These are phyloP conservation scores for Troilus luridus DNA, from an alignment of 2,888 invertebrate species.

Conservation along the genomic window DNA sequence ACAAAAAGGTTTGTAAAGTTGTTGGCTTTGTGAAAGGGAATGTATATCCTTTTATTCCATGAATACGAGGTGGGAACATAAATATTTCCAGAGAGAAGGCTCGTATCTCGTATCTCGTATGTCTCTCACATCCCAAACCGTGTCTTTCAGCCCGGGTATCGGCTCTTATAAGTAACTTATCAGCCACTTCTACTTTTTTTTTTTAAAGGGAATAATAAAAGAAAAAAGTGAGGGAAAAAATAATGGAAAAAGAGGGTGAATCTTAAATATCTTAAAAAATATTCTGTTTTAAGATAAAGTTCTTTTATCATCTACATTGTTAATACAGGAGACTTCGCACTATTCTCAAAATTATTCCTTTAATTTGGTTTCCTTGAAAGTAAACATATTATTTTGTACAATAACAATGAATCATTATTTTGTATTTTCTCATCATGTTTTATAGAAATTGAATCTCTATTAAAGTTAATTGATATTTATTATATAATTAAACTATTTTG, in stretches of 20 bases:
- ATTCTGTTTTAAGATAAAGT: neutral
- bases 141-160: neutral
- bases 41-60: slow-evolving; percentile 12
- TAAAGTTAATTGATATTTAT: too few relatives aligned
- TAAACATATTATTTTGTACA: too few relatives aligned
- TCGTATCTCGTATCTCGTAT: neutral
- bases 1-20: neutral
- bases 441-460: too few relatives aligned
- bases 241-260: too few relatives aligned
- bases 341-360: too few relatives aligned
- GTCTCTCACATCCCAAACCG: neutral
- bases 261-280: neutral
- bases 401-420: too few relatives aligned
- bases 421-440: too few relatives aligned
- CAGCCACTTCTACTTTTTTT: neutral
- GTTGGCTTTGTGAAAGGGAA: slow-evolving; percentile 9
- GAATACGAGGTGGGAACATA: neutral
- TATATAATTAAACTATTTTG: too few relatives aligned
- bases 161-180: neutral
- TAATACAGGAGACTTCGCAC: too few relatives aligned
- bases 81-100: neutral
- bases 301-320: neutral
- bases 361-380: too few relatives aligned
- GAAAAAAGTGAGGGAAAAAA: neutral
- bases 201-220: slow-evolving; percentile 34